These are phyloP conservation scores for Rhopalosiphum maidis DNA, from an alignment of 1,140 invertebrate species.

Conservation along the genomic window DNA sequence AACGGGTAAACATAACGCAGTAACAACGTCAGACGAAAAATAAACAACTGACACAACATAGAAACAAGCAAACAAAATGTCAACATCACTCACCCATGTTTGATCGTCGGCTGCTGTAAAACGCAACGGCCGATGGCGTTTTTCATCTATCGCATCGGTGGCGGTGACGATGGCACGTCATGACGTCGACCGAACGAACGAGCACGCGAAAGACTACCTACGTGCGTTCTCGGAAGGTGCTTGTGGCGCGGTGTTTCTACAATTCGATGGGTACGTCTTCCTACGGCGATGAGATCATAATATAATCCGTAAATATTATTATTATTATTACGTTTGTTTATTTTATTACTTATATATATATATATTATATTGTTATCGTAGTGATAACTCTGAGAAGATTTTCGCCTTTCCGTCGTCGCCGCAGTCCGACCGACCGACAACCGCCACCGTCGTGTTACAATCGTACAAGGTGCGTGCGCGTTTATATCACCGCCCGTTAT, in stretches of 20 bases:
- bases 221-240: neutral
- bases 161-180: conserved; percentile 18
- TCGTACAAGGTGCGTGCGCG: too few relatives aligned
- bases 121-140: conserved; percentile 1
- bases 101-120: neutral
- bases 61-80: neutral
- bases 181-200: neutral
- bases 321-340: neutral
- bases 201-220: neutral
- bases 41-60: neutral
- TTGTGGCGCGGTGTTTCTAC: neutral
- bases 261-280: neutral
- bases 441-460: too few relatives aligned
- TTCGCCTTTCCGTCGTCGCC: neutral
- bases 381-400: neutral
- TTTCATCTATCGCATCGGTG: conserved; percentile 4
- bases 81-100: conserved; percentile 27
- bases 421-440: neutral
- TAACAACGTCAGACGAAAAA: neutral
- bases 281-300: conserved; percentile 47
- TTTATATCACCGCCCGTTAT: neutral
- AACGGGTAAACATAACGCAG: neutral
- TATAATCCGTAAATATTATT: neutral
- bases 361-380: neutral
- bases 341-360: neutral